Percentiles rank a stretch among this genome's conserved stretches.
phyloP scores from a whole-genome alignment of 2,113 vertebrate genomes.

The Cebus imitator region DNA sequence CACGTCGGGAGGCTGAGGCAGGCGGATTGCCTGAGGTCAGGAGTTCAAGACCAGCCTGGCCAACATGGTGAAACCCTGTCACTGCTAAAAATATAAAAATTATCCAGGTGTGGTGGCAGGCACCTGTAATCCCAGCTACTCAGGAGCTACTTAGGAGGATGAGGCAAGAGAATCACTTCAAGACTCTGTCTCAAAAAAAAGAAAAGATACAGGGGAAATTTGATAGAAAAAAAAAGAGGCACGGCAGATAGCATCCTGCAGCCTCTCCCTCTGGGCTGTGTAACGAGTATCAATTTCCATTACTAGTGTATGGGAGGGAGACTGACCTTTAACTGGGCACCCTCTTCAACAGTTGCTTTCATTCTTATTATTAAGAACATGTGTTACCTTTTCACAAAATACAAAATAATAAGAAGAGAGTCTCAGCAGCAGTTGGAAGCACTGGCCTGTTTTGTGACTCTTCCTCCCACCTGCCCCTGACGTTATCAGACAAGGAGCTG shows the following conservation, averaged over 20 bases:
- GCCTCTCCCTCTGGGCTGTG: not conserved
- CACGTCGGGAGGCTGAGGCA: too few species aligned
- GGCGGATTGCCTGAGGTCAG: too few species aligned
- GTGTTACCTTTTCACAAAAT: not conserved
- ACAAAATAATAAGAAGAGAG: not conserved
- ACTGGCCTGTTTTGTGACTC: not conserved
- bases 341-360: not conserved
- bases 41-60: too few species aligned
- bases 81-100: too few species aligned
- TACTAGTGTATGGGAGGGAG: not conserved
- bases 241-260: not conserved
- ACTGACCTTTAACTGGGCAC: not conserved
- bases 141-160: too few species aligned
- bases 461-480: too few species aligned
- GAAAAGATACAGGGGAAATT: not conserved
- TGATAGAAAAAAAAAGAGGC: not conserved
- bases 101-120: too few species aligned
- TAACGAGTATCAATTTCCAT: not conserved
- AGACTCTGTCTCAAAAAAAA: too few species aligned
- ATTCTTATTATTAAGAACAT: not conserved
- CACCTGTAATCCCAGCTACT: too few species aligned
- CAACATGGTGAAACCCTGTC: too few species aligned
- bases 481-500: too few species aligned
- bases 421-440: not conserved
- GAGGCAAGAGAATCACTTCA: too few species aligned